Evolutionary conservation across 1,140 invertebrate species (phyloP), one percentile per base, ranked within the genome.

Genomic region (Hormaphis cornu): DNA sequence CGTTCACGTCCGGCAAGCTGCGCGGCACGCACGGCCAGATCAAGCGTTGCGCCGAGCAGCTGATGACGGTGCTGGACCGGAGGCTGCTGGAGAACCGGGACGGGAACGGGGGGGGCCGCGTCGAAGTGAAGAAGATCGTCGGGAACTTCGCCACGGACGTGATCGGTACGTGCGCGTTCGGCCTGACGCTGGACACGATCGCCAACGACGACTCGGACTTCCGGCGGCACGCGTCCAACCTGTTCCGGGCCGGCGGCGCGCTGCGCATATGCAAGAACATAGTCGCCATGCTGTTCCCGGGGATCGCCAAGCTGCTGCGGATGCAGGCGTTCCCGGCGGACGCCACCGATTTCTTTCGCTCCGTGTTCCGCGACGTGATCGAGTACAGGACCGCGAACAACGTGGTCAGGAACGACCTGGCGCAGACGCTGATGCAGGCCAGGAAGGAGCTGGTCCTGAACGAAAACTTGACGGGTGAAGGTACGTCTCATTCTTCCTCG

Each of bases 161-260:
- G 10, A 84, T 84, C 69, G 82, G 80, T 1, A 79, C 79, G 0
- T 82, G 80, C 63, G 83, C 81, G 8, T 86, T 86, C 75, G 85
- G 84, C 3, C 75, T 85, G 10, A 75, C 84, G 56, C 79, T 79
- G 72, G 80, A 83, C 66, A 76, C 80, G 16, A 71, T 85, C 16
- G 74, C 76, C 42, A 76, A 84, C 71, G 79, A 81, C 22, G 75
- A 83, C 40, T 79, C 79, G 6, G 76, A 80, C 63, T 83, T 84
- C 72, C 26, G 56, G 3, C 33, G 70, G 26, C 18, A 37, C 10
- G 28, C 46, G 0, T 46, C 44, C 59, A 10, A 58, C 37, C 37
- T 14, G 30, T 73, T 77, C 26, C 35, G 58, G 14, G 69, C 73
- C 0, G 42, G 69, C 1, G 12, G 58, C 7, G 18, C 52, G 14